These are phyloP conservation scores for Chesias legatella DNA, from an alignment of 2,888 invertebrate species.

Conservation along the genomic window DNA sequence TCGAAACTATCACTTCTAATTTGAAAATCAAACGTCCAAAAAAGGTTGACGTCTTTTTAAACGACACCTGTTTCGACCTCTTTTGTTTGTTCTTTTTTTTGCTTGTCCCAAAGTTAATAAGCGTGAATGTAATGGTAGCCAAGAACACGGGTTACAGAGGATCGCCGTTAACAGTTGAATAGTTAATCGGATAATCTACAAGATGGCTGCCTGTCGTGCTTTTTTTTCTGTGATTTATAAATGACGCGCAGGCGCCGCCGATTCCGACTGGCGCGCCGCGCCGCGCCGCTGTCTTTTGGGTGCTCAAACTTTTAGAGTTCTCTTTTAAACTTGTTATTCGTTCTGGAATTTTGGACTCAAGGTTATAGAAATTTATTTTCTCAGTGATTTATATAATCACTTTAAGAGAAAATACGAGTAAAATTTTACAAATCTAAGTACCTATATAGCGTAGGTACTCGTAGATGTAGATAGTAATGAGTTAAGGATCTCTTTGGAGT, in stretches of 20 bases:
- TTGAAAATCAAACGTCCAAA: constrained; percentile 37
- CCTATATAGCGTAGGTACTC: no score
- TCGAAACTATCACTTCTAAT: constrained; percentile 48
- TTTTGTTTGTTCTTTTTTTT: constrained; percentile 21
- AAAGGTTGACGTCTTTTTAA: constrained; percentile 33
- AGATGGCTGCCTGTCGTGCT: constrained; percentile 48
- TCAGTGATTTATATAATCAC: no score
- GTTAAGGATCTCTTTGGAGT: no score
- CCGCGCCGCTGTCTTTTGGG: constrained; percentile 37
- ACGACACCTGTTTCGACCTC: constrained; percentile 29
- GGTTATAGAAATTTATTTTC: no score
- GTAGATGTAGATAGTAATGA: no score
- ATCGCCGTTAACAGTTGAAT: constrained; percentile 61
- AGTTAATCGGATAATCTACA: constrained; percentile 70
- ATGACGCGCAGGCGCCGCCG: constrained; percentile 62
- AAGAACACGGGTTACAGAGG: constrained; percentile 42
- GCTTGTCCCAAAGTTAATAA: constrained; percentile 42
- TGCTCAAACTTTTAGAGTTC: constrained; percentile 48
- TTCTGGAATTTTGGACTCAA: not conserved
- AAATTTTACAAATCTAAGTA: no score
- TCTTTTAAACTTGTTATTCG: constrained; percentile 1
- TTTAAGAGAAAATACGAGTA: no score
- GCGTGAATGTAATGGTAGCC: constrained; percentile 58
- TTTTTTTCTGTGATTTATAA: constrained; percentile 51
- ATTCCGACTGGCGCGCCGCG: constrained; percentile 38